A percentile compares a stretch with the other conserved stretches of the same genome.
Evolutionary conservation across 2,113 vertebrate species (phyloP).

Genomic region (Chlamydotis undulata): DNA sequence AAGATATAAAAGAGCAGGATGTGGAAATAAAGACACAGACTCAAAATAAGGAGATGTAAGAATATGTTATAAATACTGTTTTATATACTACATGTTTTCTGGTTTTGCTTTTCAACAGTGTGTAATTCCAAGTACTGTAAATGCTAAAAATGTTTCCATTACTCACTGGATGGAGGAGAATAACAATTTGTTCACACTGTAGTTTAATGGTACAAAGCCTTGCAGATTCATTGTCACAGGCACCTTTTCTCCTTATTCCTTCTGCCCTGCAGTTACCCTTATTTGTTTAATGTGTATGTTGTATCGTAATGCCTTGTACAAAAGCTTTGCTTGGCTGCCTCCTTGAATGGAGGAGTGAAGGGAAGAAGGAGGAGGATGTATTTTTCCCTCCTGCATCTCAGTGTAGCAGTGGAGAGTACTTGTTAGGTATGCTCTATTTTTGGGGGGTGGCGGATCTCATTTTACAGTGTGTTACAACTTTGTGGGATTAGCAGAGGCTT

Average conservation of each 20-base stretch:
- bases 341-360: not conserved
- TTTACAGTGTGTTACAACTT: not conserved
- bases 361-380: not conserved
- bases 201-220: not conserved
- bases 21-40: not conserved
- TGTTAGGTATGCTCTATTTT: not conserved
- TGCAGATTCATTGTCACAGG: not conserved
- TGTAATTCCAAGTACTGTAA: not conserved
- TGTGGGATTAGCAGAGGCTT: constrained; percentile 4
- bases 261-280: not conserved
- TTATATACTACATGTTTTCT: not conserved
- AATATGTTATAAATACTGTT: not conserved
- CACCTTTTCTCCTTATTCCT: not conserved
- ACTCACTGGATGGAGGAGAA: not conserved
- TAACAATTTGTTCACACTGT: not conserved
- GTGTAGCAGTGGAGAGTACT: not conserved
- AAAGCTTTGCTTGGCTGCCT: not conserved
- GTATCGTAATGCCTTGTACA: not conserved
- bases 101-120: not conserved
- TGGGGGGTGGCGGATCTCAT: not conserved
- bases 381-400: not conserved
- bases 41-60: not conserved
- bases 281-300: not conserved
- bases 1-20: not conserved
- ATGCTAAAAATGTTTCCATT: not conserved